Evolutionary conservation across 2,113 vertebrate genomes (phyloP).

Genomic region (Pristiophorus japonicus): DNA sequence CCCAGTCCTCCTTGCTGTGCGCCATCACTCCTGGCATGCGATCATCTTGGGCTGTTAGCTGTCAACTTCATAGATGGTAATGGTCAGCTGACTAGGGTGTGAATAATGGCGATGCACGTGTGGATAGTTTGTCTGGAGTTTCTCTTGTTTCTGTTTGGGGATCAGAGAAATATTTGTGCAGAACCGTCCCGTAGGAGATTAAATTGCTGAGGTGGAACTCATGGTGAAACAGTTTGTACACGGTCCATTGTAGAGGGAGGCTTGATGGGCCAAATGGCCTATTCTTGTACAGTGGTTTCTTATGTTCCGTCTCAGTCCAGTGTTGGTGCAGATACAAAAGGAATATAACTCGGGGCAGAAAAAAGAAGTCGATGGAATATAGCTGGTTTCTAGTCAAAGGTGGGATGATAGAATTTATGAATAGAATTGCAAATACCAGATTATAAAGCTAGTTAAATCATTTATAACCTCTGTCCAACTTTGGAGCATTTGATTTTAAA

Average conservation of each 20-base stretch:
- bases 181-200: neutral
- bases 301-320: neutral
- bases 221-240: neutral
- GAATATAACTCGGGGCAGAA: neutral
- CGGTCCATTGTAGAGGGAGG: neutral
- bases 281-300: neutral
- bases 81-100: neutral
- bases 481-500: neutral
- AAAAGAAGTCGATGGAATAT: neutral
- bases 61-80: neutral
- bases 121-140: neutral
- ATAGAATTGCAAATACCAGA: neutral
- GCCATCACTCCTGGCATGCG: neutral
- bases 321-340: neutral
- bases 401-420: neutral
- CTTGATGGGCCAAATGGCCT: neutral
- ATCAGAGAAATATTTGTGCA: neutral
- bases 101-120: neutral
- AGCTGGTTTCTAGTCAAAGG: neutral
- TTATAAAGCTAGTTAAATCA: neutral
- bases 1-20: neutral
- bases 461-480: neutral
- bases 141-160: neutral
- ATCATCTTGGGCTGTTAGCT: neutral
- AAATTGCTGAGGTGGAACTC: too few species aligned